phyloP scores from a whole-genome alignment of 2,888 invertebrate genomes.

The Rhaphigaster nebulosa region DNA sequence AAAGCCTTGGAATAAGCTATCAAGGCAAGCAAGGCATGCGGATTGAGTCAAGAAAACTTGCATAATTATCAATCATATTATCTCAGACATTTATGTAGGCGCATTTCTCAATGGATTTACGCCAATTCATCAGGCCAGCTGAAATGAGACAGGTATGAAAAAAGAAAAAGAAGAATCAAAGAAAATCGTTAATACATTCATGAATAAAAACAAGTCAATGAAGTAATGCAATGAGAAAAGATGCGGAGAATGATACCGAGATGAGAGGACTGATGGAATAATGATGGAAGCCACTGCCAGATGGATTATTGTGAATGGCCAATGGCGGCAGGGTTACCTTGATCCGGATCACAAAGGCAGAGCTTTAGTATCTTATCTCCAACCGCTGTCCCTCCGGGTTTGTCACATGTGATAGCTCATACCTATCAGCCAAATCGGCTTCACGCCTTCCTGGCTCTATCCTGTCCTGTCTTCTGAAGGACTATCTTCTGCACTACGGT shows the following conservation, averaged over 20 bases:
- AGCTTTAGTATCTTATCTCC: not conserved
- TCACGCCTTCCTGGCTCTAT: not conserved
- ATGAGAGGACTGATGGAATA: not conserved
- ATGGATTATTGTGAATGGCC: not conserved
- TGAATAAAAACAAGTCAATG: constrained; percentile 17
- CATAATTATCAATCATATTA: not conserved
- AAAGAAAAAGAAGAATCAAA: not conserved
- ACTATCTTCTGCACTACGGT: not conserved
- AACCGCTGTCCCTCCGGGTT: not conserved
- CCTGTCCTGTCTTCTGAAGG: not conserved
- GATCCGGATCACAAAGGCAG: not conserved
- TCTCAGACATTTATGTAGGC: not conserved
- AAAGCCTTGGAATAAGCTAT: too few relatives aligned
- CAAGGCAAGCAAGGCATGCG: not conserved
- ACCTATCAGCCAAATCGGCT: not conserved
- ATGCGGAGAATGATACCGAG: not conserved
- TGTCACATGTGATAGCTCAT: not conserved
- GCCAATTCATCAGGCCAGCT: not conserved
- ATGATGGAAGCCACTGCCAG: not conserved
- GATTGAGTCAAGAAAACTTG: not conserved
- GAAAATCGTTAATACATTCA: not conserved
- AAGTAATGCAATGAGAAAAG: constrained; percentile 1
- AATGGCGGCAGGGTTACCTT: not conserved
- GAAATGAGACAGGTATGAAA: not conserved
- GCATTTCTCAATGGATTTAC: not conserved